Conservation (phyloP, 1,140 invertebrate species). For the Solenopsis invicta region DNA sequence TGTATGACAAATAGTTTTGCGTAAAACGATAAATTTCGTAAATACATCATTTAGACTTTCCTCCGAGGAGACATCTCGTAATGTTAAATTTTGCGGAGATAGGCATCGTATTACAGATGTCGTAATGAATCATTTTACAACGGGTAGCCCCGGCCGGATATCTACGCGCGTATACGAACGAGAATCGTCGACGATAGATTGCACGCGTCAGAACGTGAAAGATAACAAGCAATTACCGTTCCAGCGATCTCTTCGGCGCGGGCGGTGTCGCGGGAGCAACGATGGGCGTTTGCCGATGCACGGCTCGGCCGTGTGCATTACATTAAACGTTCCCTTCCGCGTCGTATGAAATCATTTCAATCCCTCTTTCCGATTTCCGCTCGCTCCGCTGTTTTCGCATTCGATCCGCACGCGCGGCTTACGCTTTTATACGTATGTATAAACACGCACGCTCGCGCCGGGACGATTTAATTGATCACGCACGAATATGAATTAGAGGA, state of each 20-base stretch:
- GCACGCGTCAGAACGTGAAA: constrained; percentile 60
- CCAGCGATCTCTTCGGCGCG: constrained; percentile 36
- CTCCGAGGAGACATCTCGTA: not conserved
- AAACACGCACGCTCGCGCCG: not conserved
- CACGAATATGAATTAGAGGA: constrained; percentile 35
- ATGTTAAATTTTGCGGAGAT: constrained; percentile 42
- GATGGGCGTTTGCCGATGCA: constrained; percentile 8
- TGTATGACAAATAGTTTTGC: not conserved
- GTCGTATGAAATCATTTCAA: constrained; percentile 9
- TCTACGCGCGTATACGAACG: constrained; percentile 23
- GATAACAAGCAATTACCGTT: constrained; percentile 70
- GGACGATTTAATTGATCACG: constrained; percentile 43
- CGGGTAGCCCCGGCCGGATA: not conserved
- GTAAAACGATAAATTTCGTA: not conserved
- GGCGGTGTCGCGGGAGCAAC: constrained; percentile 5
- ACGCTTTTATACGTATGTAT: not conserved
- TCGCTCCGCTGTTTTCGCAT: constrained; percentile 39
- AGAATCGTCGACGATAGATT: constrained; percentile 56
- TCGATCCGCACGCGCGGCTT: constrained; percentile 24
- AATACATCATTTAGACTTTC: constrained; percentile 28
- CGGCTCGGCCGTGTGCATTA: not conserved
- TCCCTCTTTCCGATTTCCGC: constrained; percentile 22
- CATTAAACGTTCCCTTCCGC: not conserved
- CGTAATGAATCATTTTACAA: constrained; percentile 66
- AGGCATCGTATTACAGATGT: constrained; percentile 9